Evolutionary conservation across 2,113 vertebrate genomes (phyloP).

Genomic region (Erythrocebus patas): DNA sequence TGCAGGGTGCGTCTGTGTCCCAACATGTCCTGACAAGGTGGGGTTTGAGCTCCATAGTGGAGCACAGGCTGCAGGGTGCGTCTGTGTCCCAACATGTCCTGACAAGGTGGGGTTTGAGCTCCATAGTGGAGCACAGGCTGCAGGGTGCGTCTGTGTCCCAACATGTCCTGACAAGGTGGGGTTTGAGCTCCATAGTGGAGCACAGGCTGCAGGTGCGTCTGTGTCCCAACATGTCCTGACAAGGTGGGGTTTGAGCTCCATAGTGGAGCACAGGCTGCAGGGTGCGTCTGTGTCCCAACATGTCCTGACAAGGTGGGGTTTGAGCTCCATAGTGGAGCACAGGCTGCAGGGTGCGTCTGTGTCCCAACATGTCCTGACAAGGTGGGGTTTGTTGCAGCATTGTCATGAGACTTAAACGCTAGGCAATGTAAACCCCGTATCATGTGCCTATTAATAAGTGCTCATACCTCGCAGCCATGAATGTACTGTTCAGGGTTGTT

Average conservation of each 20-base stretch:
- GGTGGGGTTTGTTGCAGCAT: neutral
- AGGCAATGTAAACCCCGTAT: neutral
- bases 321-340: neutral
- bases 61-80: neutral
- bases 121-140: neutral
- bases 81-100: neutral
- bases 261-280: neutral
- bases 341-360: neutral
- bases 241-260: neutral
- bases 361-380: neutral
- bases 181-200: neutral
- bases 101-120: neutral
- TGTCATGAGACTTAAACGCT: neutral
- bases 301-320: neutral
- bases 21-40: neutral
- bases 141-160: neutral
- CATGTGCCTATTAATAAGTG: neutral
- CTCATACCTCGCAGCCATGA: rapidly evolving
- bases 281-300: neutral
- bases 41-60: neutral
- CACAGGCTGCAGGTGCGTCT: neutral
- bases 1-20: neutral
- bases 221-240: neutral
- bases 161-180: neutral
- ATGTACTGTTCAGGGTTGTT: too few relatives aligned